Conservation (phyloP, 2,888 invertebrate genomes). For the Drosophila infuscata region DNA sequence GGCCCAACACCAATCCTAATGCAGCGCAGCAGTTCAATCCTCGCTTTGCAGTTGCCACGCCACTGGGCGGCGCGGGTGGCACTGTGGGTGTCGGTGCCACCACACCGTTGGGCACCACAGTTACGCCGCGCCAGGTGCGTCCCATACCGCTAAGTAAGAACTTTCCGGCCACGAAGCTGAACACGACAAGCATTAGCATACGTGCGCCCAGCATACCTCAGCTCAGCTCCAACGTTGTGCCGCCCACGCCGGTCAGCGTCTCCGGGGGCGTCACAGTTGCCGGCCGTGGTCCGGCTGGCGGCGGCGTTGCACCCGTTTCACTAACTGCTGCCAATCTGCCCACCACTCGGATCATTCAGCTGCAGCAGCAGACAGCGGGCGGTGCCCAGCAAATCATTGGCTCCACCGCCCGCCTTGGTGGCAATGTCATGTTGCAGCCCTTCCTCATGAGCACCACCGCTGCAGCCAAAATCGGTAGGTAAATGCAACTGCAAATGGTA, state of each 20-base stretch:
- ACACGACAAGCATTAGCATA: slow-evolving; percentile 84
- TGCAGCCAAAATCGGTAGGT: slow-evolving; percentile 82
- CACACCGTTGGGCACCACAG: slow-evolving; percentile 69
- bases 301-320: slow-evolving; percentile 58
- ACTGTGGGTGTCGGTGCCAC: slow-evolving; percentile 46
- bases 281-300: slow-evolving; percentile 59
- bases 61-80: slow-evolving; percentile 50
- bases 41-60: slow-evolving; percentile 83
- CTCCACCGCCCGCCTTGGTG: slow-evolving; percentile 80
- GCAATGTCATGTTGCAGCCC: slow-evolving; percentile 85
- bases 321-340: slow-evolving; percentile 81
- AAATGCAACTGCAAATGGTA: neutral
- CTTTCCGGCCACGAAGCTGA: slow-evolving; percentile 82
- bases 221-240: slow-evolving; percentile 73
- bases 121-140: slow-evolving; percentile 83
- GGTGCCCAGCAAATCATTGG: slow-evolving; percentile 83
- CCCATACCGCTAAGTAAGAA: slow-evolving; percentile 84
- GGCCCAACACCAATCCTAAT: slow-evolving; percentile 66
- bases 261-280: slow-evolving; percentile 70
- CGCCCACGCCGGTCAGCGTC: slow-evolving; percentile 66
- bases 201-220: slow-evolving; percentile 83
- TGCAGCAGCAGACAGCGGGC: slow-evolving; percentile 83
- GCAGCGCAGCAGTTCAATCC: slow-evolving; percentile 83
- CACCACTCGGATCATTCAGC: slow-evolving; percentile 84
- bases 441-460: slow-evolving; percentile 83